phyloP scores from a whole-genome alignment of 1,140 invertebrate species.

The Whitmania pigra region DNA sequence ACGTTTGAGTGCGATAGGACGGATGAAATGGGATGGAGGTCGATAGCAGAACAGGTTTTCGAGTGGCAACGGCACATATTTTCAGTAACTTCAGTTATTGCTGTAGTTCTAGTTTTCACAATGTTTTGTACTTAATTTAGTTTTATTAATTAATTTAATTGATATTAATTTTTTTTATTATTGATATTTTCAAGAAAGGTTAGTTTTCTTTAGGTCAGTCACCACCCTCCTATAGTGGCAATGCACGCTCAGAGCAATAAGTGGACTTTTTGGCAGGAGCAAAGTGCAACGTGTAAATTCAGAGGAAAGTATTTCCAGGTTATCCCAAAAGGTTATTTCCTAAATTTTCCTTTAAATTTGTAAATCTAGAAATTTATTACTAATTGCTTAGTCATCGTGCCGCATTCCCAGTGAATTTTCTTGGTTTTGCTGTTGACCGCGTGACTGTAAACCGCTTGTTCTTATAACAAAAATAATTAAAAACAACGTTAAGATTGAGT shows the following conservation, averaged over 20 bases:
- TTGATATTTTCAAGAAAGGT: not conserved
- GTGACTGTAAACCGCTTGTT: too few species aligned
- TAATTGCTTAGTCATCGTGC: too few species aligned
- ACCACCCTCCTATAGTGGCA: conserved; percentile 92
- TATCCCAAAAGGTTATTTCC: conserved; percentile 62
- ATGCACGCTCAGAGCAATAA: conserved; percentile 70
- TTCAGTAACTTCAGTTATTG: too few species aligned
- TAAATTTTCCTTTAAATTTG: too few species aligned
- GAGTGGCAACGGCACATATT: too few species aligned
- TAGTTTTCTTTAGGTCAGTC: conserved; percentile 57
- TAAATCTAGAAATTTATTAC: too few species aligned
- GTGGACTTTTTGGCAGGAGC: conserved; percentile 94
- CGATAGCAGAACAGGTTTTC: conserved; percentile 72
- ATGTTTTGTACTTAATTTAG: not conserved
- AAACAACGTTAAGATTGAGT: too few species aligned
- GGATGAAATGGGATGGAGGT: conserved; percentile 88
- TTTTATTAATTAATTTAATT: too few species aligned
- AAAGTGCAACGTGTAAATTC: conserved; percentile 96
- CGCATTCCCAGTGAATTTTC: too few species aligned
- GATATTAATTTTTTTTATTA: conserved; percentile 6
- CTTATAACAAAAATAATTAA: too few species aligned
- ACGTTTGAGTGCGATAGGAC: conserved; percentile 91
- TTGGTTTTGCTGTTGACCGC: too few species aligned
- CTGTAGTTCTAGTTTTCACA: not conserved
- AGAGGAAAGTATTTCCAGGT: conserved; percentile 81